Conservation (phyloP, 2,888 invertebrate species). For the Neocrepidodera transversa region DNA sequence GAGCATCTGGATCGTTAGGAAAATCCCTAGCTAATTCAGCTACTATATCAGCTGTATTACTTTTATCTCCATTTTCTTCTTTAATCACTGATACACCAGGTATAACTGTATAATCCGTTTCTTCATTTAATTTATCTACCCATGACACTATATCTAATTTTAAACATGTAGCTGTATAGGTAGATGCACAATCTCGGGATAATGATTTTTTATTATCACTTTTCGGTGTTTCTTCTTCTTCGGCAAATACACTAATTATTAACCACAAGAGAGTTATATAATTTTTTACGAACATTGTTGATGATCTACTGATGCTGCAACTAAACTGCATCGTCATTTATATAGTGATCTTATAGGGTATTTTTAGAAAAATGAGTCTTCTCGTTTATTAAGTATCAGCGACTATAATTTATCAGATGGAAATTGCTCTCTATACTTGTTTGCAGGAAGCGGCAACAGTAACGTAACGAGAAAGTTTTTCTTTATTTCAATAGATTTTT, state of each 20-base stretch:
- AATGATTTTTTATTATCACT: constrained; percentile 55
- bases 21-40: constrained; percentile 78
- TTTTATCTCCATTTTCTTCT: constrained; percentile 63
- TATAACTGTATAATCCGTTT: constrained; percentile 72
- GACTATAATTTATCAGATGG: constrained; percentile 41
- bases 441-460: constrained; percentile 26
- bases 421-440: constrained; percentile 40
- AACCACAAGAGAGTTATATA: constrained; percentile 36
- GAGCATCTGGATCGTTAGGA: constrained; percentile 77
- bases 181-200: constrained; percentile 64
- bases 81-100: constrained; percentile 79
- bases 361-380: constrained; percentile 43
- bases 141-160: constrained; percentile 80
- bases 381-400: constrained; percentile 39
- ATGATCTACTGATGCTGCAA: constrained; percentile 35
- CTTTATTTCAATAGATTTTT: too few species aligned
- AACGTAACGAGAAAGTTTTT: constrained; percentile 9
- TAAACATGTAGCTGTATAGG: constrained; percentile 76
- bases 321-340: constrained; percentile 33
- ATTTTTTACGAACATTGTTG: constrained; percentile 41
- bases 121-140: constrained; percentile 76
- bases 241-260: constrained; percentile 23
- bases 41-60: constrained; percentile 73
- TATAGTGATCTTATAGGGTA: constrained; percentile 47
- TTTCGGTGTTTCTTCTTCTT: constrained; percentile 41